These are phyloP conservation scores for Cyrtodaria siliqua DNA, from an alignment of 2,888 invertebrate species.

Conservation along the genomic window DNA sequence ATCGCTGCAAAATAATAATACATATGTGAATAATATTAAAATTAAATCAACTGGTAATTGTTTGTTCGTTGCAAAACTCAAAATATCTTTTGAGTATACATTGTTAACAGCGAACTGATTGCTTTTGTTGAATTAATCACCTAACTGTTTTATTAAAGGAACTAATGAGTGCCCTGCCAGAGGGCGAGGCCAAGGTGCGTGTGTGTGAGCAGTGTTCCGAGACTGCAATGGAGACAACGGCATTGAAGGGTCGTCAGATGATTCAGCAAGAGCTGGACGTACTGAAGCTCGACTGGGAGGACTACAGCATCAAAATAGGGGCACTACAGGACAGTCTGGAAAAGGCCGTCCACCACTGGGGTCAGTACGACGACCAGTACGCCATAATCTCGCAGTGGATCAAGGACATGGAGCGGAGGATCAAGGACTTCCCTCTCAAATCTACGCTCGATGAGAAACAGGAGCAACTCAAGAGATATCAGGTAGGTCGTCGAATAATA, in stretches of 20 bases:
- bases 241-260: slow-evolving; percentile 80
- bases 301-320: slow-evolving; percentile 86
- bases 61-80: too few relatives aligned
- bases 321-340: slow-evolving; percentile 91
- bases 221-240: slow-evolving; percentile 89
- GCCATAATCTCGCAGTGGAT: slow-evolving; percentile 95
- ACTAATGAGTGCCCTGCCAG: slow-evolving; percentile 88
- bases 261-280: slow-evolving; percentile 82
- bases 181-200: slow-evolving; percentile 88
- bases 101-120: too few relatives aligned
- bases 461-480: slow-evolving; percentile 90
- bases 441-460: slow-evolving; percentile 94
- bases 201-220: slow-evolving; percentile 90
- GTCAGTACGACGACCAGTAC: slow-evolving; percentile 93
- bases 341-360: slow-evolving; percentile 93
- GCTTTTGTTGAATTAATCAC: too few relatives aligned
- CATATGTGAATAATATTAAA: too few relatives aligned
- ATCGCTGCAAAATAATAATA: too few relatives aligned
- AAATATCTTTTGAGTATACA: too few relatives aligned
- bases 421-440: slow-evolving; percentile 94
- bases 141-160: too few relatives aligned
- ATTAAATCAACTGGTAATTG: too few relatives aligned
- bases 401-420: slow-evolving; percentile 92
- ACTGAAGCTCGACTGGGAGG: slow-evolving; percentile 81
- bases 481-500: too few relatives aligned